A percentile compares a stretch with the other conserved stretches of the same genome.
Evolutionary conservation across 1,140 invertebrate genomes (phyloP).

Genomic region (Sesamia nonagrioides): DNA sequence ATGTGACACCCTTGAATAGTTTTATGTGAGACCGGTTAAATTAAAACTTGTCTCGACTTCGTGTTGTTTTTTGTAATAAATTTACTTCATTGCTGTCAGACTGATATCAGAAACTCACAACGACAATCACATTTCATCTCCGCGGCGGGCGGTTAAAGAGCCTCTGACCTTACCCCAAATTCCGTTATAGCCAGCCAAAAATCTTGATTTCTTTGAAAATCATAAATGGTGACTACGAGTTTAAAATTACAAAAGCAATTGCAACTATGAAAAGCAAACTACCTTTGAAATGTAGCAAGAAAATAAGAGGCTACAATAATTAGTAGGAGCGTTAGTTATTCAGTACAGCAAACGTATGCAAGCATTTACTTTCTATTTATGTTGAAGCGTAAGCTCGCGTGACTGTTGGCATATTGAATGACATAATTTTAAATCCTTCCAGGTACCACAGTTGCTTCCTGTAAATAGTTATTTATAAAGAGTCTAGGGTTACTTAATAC

Average conservation of each 20-base stretch:
- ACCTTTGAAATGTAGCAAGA: background rate
- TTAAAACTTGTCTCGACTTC: slow-evolving; percentile 2
- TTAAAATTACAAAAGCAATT: background rate
- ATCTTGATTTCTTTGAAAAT: slow-evolving; percentile 40
- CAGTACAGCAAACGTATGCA: slow-evolving; percentile 67
- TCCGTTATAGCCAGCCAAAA: slow-evolving; percentile 9
- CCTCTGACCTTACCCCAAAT: slow-evolving; percentile 45
- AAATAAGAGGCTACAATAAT: slow-evolving; percentile 59
- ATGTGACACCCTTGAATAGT: slow-evolving; percentile 13
- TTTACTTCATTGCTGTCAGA: background rate
- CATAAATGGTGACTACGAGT: background rate
- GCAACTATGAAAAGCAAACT: background rate
- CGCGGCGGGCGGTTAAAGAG: background rate
- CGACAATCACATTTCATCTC: slow-evolving; percentile 38
- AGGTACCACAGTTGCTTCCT: slow-evolving; percentile 48
- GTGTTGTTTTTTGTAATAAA: background rate
- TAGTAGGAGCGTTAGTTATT: slow-evolving; percentile 67
- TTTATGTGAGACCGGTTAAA: slow-evolving; percentile 11
- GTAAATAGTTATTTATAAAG: slow-evolving; percentile 23
- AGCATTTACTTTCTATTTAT: slow-evolving; percentile 82
- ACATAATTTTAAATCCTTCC: slow-evolving; percentile 62
- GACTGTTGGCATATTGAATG: slow-evolving; percentile 56
- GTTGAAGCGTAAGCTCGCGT: slow-evolving; percentile 63
- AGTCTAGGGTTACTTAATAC: slow-evolving; percentile 3
- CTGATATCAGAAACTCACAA: background rate